Evolutionary conservation across 2,113 vertebrate species (phyloP).

Genomic region (Clupea harengus): DNA sequence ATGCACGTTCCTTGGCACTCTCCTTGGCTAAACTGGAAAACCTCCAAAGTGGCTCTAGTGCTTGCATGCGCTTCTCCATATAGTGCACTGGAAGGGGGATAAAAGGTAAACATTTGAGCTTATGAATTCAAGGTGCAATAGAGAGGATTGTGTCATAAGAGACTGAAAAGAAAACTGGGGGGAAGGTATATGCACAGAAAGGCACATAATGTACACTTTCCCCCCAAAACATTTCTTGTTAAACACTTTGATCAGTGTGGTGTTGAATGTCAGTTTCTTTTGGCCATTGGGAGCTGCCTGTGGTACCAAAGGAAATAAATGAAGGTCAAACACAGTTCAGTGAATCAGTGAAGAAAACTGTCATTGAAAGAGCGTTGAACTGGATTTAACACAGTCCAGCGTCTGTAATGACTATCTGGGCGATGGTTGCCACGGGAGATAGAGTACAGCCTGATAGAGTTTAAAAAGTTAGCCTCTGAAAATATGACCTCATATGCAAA

Average conservation of each 20-base stretch:
- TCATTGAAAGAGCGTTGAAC: not conserved
- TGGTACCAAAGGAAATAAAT: not conserved
- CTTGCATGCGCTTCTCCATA: not conserved
- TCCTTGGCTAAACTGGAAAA: not conserved
- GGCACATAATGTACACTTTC: not conserved
- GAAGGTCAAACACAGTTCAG: not conserved
- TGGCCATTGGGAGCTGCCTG: not conserved
- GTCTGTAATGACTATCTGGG: not conserved
- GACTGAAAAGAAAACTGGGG: not conserved
- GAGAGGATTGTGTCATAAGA: not conserved
- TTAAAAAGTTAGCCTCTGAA: not conserved
- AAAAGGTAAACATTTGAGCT: not conserved
- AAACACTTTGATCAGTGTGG: not conserved
- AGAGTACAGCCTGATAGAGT: not conserved
- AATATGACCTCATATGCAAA: not conserved
- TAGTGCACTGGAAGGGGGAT: not conserved
- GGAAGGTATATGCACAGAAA: not conserved
- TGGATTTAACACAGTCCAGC: not conserved
- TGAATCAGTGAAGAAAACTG: not conserved
- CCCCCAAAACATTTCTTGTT: not conserved
- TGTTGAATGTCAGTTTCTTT: not conserved
- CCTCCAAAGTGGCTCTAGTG: not conserved
- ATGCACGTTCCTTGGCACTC: not conserved
- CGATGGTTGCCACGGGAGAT: not conserved
- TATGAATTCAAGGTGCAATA: not conserved